A percentile compares a stretch with the other conserved stretches of the same genome.
phyloP scores from a whole-genome alignment of 2,113 vertebrate species.

The Piprites chloris region DNA sequence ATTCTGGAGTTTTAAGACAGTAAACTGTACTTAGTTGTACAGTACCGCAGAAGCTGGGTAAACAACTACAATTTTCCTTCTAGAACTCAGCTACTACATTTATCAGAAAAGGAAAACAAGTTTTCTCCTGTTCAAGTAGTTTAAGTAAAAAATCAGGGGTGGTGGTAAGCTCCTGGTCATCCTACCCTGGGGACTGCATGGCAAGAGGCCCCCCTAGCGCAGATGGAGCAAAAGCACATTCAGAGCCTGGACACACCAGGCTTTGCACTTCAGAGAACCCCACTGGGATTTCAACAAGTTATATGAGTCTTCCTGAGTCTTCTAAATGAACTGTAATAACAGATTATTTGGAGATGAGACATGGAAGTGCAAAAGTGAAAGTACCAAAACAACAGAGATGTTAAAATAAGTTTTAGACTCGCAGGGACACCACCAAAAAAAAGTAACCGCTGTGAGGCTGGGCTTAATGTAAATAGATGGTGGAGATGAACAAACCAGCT shows the following conservation, averaged over 20 bases:
- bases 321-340: not conserved
- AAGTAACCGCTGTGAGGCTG: not conserved
- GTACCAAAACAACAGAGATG: not conserved
- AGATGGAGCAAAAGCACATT: not conserved
- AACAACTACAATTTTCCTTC: not conserved
- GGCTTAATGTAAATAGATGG: not conserved
- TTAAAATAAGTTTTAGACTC: not conserved
- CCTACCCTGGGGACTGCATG: accelerated
- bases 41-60: not conserved
- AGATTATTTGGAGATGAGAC: accelerated
- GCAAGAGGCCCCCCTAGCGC: not conserved
- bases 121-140: not conserved
- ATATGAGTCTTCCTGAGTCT: not conserved
- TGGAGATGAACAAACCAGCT: not conserved
- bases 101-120: not conserved
- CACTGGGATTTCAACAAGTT: not conserved
- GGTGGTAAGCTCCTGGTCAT: not conserved
- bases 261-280: not conserved
- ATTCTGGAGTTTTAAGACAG: not conserved
- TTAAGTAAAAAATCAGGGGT: not conserved
- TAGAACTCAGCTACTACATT: not conserved
- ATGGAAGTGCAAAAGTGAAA: not conserved
- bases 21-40: not conserved
- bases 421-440: not conserved
- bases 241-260: not conserved